Base-by-base conservation (phyloP, 2,888 invertebrate species). In the Scaptodrosophila latifasciaeformis region DNA sequence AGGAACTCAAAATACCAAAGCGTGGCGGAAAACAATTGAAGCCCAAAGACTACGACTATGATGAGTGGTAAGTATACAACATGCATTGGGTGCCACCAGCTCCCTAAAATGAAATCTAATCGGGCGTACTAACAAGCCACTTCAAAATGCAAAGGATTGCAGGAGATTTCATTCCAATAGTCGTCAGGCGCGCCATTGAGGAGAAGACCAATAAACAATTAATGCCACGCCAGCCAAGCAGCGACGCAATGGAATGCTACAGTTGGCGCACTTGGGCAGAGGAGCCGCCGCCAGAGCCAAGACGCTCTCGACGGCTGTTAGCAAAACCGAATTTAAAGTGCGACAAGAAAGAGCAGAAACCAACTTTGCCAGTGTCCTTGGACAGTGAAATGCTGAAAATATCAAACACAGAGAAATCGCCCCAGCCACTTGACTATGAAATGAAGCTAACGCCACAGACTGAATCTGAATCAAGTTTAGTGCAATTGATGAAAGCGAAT, bases 131-230 rank as follows among this genome's bases (percentile, higher is more conserved):
- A n/a, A n/a, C n/a, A n/a, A n/a, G n/a, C n/a, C n/a, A n/a, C n/a
- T n/a, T n/a, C n/a, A n/a, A n/a, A n/a, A n/a, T 19, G 15, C 12
- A 35, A 39, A 57, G 57, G 64, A 67, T 67, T 64, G 54, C 60
- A 31, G 51, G 52, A 17, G 45, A 63, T 27, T 66, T 54, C 10
- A 49, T 63, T 12, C 21, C 64, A 24, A 63, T 53, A 48, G 59
- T 59, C 24, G 56, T 63, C n/a, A 49, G 67, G 1, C 52, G 59
- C 7, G 19, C 40, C n/a, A 21, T 66, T 24, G 65, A 67, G 15
- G 13, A 49, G 5, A 45, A 49, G 43, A 57, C 49, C 35, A 43
- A 50, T 42, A 19, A 44, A 19, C 54, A 66, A 54, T 55, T 67
- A 53, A 70, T 66, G 59, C 35, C 50, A 18, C 35, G 10, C 44